A percentile compares a stretch with the other conserved stretches of the same genome.
Conservation (phyloP, 2,797 vertebrate species). For the Coccyzus lansbergi region DNA sequence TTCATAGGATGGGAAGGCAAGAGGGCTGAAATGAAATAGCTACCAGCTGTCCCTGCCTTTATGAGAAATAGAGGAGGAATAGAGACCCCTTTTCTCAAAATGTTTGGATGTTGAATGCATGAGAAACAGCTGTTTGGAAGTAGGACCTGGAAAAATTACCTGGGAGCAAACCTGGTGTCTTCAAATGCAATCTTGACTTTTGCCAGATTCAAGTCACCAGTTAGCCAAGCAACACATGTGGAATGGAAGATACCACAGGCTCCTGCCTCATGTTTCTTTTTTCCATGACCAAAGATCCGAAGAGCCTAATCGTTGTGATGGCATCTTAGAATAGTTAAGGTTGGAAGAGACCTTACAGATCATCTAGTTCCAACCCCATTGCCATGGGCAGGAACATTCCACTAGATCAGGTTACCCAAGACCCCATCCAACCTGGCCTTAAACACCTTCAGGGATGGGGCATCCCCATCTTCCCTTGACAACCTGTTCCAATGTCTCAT, state of each 20-base stretch:
- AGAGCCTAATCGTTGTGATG: background rate
- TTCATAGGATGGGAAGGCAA: constrained; percentile 30
- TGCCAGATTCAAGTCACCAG: background rate
- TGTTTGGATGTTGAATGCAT: background rate
- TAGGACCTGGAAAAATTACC: background rate
- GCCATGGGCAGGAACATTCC: no score
- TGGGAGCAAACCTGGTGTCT: background rate
- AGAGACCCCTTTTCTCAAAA: background rate
- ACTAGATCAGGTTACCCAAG: no score
- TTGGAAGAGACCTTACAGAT: no score
- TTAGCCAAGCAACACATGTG: background rate
- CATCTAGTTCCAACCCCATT: no score
- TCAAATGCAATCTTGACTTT: background rate
- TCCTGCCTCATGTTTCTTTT: background rate
- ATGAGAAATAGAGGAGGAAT: background rate
- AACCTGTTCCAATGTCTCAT: no score
- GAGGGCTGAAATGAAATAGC: background rate
- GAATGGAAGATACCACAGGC: background rate
- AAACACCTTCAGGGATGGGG: no score
- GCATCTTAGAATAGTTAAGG: no score
- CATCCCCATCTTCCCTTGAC: no score
- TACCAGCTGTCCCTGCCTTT: background rate
- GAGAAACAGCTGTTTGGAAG: background rate
- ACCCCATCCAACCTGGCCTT: no score
- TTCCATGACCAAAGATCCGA: background rate